Evolutionary conservation across 2,797 vertebrate species (phyloP), one percentile per base, ranked within the genome.

Genomic region (Amniataba percoides): DNA sequence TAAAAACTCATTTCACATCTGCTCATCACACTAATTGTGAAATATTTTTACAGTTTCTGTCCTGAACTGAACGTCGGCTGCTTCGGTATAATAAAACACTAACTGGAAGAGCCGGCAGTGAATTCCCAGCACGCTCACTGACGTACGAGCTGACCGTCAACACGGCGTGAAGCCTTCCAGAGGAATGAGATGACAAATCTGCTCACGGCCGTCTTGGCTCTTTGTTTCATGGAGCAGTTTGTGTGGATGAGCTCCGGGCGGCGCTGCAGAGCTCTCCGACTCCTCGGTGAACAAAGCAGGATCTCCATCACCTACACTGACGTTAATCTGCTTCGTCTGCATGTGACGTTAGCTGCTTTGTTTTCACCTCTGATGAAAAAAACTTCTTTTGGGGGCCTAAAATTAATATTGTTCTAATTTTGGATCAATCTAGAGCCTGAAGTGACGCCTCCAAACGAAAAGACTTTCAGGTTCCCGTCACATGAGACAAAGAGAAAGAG

Each of bases 241-340:
- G 39, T 7, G 49, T 2, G 8, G 40, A 12, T 0, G 58, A n/a
- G 0, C 82, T 65, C 31, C 16, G 25, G 82, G 70, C 2, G 87
- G 87, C 13, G 48, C 75, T 70, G 60, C 27, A 45, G 66, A 74
- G 81, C 2, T 15, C 45, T 48, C 27, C 7, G 52, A 51, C 46
- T 73, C 25, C 23, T 52, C 58, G 12, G 5, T 25, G 25, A 46
- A 11, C 13, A 9, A 39, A 52, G 18, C 34, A n/a, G 57, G 61
- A 43, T 4, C 45, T 36, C 21, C 39, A n/a, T 15, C 40, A 45
- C 2, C 36, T 31, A 58, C 61, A 15, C 7, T 64, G 65, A 63
- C 45, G 0, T 7, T 42, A 16, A 73, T 55, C 19, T 16, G 52
- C 11, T 40, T 40, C 46, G 48, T 52, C 42, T 68, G 19, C 7